Evolutionary conservation across 2,888 invertebrate genomes (phyloP), one percentile per base, ranked within the genome.

Genomic region (Abrostola triplasia): DNA sequence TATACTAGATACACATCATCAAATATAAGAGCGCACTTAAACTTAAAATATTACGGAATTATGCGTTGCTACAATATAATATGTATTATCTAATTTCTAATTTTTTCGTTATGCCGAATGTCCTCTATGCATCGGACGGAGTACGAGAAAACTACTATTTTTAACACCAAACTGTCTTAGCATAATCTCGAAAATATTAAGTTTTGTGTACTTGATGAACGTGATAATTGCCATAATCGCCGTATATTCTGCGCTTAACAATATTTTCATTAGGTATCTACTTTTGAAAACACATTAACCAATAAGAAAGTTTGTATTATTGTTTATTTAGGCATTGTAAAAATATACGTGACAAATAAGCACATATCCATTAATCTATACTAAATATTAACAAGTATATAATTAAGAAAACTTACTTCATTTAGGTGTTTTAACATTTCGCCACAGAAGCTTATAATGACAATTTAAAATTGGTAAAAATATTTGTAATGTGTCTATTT

Each of bases 41-140:
- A 52, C 52, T 59, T 65, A 64, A 24, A 52, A 48, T 13, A 51
- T 42, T 60, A 66, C 50, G 49, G 66, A 65, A 73, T 73, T 73
- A 73, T 73, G 70, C 74, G 13, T 59, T 50, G 56, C 62, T 62
- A n/a, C n/a, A n/a, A n/a, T n/a, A n/a, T n/a, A n/a, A n/a, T n/a
- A 59, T 49, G 24, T 47, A 44, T 44, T 44, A 58, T 53, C 56
- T 66, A 67, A 24, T 41, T 40, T 24, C 53, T 55, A 50, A 5
- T 47, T 12, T 44, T 60, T 38, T 66, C 50, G 49, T 52, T 56
- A 47, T 40, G 13, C 52, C 12, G 56, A 61, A 59, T 52, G 65
- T 64, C 72, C 64, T 64, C 48, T 61, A 56, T 49, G 6, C 35
- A 38, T 54, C 68, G 72, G 72, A 73, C 72, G 72, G 72, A 73